These are phyloP conservation scores for Coregonus suidteri DNA, from an alignment of 2,797 vertebrate species.

Conservation along the genomic window DNA sequence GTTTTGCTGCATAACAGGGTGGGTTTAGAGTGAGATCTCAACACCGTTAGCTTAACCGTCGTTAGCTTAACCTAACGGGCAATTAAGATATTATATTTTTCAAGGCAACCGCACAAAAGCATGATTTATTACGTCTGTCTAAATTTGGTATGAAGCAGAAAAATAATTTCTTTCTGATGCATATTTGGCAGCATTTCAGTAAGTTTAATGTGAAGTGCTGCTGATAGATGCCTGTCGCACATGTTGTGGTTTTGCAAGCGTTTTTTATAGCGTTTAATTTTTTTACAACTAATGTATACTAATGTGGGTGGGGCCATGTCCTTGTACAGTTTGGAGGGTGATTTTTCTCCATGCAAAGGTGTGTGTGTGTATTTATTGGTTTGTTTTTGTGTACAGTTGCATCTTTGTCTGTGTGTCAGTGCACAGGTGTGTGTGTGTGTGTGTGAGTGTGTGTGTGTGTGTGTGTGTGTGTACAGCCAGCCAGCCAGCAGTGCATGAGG, in stretches of 20 bases:
- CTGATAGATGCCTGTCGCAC: conserved; percentile 7
- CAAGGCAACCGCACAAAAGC: conserved; percentile 1
- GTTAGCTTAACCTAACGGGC: background rate
- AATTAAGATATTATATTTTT: background rate
- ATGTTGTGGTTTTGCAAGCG: conserved; percentile 16
- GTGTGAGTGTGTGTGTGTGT: conserved; percentile 38
- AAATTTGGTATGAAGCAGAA: background rate
- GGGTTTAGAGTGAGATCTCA: background rate
- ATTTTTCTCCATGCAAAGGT: conserved; percentile 1
- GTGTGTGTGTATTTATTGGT: background rate
- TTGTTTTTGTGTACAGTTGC: conserved; percentile 1
- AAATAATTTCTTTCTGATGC: background rate
- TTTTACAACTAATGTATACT: background rate
- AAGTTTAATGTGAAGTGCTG: background rate
- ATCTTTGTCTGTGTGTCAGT: conserved; percentile 22
- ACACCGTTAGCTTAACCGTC: background rate
- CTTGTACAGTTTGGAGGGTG: background rate
- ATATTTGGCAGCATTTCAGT: conserved; percentile 15
- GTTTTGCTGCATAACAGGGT: background rate
- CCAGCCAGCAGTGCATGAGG: conserved; percentile 39
- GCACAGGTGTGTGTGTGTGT: conserved; percentile 28
- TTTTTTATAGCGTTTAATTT: conserved; percentile 1
- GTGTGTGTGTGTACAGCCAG: conserved; percentile 28
- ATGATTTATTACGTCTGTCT: background rate
- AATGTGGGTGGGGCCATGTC: background rate